Evolutionary conservation across 64 coral and sea anemone genomes (phyloP).

Genomic region (Porites australiensis): DNA sequence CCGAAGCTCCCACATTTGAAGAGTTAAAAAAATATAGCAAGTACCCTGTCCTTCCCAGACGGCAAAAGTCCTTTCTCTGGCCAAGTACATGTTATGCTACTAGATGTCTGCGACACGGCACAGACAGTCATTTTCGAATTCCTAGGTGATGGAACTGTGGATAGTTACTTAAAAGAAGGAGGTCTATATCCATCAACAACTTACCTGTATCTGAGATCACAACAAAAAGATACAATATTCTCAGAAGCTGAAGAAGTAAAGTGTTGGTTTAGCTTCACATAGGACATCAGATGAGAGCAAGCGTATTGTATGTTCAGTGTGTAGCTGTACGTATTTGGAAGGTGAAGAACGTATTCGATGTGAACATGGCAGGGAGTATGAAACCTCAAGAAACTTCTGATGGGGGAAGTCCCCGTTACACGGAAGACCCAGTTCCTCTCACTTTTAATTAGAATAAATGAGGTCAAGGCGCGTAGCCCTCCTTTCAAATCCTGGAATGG

Average conservation of each 20-base stretch:
- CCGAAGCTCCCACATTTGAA: neutral
- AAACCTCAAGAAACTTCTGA: slow-evolving; percentile 38
- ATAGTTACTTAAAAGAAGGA: slow-evolving; percentile 57
- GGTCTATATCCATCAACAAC: slow-evolving; percentile 67
- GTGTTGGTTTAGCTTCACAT: neutral
- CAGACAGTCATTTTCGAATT: slow-evolving; percentile 60
- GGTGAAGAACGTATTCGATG: slow-evolving; percentile 55
- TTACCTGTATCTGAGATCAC: slow-evolving; percentile 73
- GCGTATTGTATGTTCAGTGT: slow-evolving; percentile 44
- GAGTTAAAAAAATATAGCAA: neutral
- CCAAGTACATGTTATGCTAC: neutral
- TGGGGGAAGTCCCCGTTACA: neutral
- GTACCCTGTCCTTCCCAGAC: neutral
- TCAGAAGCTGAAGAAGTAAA: neutral
- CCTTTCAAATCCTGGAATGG: neutral
- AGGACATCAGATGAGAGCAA: slow-evolving; percentile 7
- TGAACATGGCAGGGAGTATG: slow-evolving; percentile 54
- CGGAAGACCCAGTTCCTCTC: neutral
- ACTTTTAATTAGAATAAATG: slow-evolving; percentile 12
- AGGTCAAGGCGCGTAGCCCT: slow-evolving; percentile 14
- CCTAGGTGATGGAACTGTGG: slow-evolving; percentile 64
- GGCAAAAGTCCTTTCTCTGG: slow-evolving; percentile 21
- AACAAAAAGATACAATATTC: slow-evolving; percentile 29
- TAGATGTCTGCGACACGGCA: slow-evolving; percentile 56
- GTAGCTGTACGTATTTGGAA: slow-evolving; percentile 60